phyloP scores from a whole-genome alignment of 1,140 invertebrate genomes.

The Globodera ellingtonae region DNA sequence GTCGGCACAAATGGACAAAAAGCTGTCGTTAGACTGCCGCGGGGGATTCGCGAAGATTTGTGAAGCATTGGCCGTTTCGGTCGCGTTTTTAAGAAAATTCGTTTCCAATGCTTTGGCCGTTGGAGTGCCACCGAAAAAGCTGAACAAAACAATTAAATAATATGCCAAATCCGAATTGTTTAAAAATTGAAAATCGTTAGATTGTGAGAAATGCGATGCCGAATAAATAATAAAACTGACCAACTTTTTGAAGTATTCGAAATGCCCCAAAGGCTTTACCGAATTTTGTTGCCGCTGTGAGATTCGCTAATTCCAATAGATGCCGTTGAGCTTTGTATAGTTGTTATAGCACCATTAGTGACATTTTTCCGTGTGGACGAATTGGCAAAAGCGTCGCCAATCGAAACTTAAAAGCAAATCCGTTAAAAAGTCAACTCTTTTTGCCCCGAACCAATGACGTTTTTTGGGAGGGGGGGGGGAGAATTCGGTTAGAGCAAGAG shows the following conservation, averaged over 20 bases:
- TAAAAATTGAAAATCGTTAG: too few relatives aligned
- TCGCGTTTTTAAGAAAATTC: not conserved
- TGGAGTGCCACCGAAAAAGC: not conserved
- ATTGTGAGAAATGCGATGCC: too few relatives aligned
- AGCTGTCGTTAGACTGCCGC: not conserved
- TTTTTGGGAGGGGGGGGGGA: too few relatives aligned
- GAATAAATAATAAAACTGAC: not conserved
- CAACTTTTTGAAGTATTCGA: rapidly evolving
- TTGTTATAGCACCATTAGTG: not conserved
- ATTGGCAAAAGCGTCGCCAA: not conserved
- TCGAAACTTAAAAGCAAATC: not conserved
- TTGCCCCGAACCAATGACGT: not conserved
- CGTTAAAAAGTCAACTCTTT: too few relatives aligned
- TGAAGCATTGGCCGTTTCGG: not conserved
- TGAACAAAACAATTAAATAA: not conserved
- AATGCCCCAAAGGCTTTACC: not conserved
- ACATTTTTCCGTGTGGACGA: not conserved
- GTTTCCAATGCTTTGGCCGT: not conserved
- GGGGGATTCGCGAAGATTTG: not conserved
- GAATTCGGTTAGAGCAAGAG: too few relatives aligned
- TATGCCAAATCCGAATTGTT: too few relatives aligned
- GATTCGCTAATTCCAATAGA: not conserved
- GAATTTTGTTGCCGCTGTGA: not conserved
- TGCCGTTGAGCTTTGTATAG: not conserved
- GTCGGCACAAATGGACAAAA: constrained; percentile 27